phyloP scores from a whole-genome alignment of 2,888 invertebrate genomes.

The Aporophyla lueneburgensis region DNA sequence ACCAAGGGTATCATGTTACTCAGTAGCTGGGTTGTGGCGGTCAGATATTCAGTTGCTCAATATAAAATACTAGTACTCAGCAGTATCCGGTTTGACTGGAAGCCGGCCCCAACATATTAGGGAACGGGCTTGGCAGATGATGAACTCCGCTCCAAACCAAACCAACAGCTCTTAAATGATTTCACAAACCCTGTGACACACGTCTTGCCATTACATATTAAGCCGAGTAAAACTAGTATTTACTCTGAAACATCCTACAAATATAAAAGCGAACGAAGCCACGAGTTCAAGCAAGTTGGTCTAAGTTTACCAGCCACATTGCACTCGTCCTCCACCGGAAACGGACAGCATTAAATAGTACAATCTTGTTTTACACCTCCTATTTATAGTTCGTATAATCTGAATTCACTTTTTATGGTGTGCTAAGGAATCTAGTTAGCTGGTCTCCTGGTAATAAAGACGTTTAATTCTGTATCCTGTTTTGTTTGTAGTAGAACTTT shows the following conservation, averaged over 20 bases:
- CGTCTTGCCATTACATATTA: background rate
- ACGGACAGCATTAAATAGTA: constrained; percentile 52
- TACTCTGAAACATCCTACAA: background rate
- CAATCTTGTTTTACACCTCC: constrained; percentile 54
- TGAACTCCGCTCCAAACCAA: too few species aligned
- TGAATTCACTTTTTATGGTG: constrained; percentile 55
- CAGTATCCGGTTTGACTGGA: too few species aligned
- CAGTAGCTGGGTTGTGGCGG: too few species aligned
- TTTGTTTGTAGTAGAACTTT: background rate
- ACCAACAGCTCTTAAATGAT: background rate
- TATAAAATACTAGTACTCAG: too few species aligned
- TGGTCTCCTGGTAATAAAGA: constrained; percentile 27
- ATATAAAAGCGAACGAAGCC: background rate
- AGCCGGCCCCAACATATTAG: too few species aligned
- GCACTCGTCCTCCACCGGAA: constrained; percentile 46
- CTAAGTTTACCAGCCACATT: constrained; percentile 32
- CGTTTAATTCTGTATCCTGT: constrained; percentile 30
- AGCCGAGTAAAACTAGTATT: background rate
- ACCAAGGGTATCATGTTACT: too few species aligned
- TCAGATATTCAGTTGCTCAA: too few species aligned
- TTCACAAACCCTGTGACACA: background rate
- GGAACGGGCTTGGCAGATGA: too few species aligned
- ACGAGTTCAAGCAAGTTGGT: constrained; percentile 18
- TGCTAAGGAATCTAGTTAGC: constrained; percentile 41
- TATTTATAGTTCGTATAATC: constrained; percentile 54